Evolutionary conservation across 2,888 invertebrate genomes (phyloP).

Genomic region (Lasioglossum zephyrum): DNA sequence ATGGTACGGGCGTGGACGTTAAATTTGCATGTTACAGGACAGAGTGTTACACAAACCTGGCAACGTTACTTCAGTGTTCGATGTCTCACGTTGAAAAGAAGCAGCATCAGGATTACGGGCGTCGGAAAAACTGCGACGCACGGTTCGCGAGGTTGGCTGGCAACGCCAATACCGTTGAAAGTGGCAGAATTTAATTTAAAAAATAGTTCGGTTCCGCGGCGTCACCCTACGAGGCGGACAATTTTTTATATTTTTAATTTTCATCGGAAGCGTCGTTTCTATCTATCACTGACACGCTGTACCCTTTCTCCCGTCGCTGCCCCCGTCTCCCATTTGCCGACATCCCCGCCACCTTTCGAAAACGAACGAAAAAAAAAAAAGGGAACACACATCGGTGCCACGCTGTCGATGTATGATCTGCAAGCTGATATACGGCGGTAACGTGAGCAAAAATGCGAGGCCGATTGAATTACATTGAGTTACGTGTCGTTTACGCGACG

Average conservation of each 20-base stretch:
- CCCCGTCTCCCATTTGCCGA: not conserved
- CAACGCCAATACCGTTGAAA: conserved; percentile 46
- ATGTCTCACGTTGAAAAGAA: not conserved
- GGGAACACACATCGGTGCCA: conserved; percentile 45
- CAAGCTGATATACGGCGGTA: conserved; percentile 68
- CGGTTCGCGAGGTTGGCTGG: conserved; percentile 41
- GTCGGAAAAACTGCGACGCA: conserved; percentile 6
- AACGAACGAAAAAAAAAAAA: conserved; percentile 32
- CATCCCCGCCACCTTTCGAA: not conserved
- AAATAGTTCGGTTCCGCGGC: conserved; percentile 66
- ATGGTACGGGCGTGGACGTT: not conserved
- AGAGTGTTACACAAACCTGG: not conserved
- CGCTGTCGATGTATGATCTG: conserved; percentile 71
- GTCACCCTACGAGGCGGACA: conserved; percentile 49
- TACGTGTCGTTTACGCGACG: conserved; percentile 76
- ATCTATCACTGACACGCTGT: conserved; percentile 64
- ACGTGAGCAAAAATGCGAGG: conserved; percentile 72
- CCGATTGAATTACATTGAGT: conserved; percentile 81
- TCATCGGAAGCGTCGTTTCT: conserved; percentile 62
- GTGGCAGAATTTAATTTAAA: conserved; percentile 68
- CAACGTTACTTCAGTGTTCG: not conserved
- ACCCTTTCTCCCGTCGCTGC: not conserved
- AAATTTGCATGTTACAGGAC: not conserved
- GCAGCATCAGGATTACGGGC: not conserved
- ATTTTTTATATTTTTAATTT: conserved; percentile 74